phyloP scores from a whole-genome alignment of 1,140 invertebrate species.

The Zaprionus africanus region DNA sequence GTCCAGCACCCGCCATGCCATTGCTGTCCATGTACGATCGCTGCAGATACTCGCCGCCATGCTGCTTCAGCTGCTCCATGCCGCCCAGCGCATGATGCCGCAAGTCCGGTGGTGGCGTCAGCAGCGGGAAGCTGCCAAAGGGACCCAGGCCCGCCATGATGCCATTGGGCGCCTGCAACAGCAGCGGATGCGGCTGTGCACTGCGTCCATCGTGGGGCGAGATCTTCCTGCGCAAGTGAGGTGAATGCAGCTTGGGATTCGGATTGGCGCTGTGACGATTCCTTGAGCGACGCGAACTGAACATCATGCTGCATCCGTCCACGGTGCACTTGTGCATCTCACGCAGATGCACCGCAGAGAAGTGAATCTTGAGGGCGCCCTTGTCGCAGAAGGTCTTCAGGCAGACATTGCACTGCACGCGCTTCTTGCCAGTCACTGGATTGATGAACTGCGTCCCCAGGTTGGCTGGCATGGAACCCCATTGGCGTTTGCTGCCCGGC shows the following conservation, averaged over 20 bases:
- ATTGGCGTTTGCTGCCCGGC: conserved; percentile 93
- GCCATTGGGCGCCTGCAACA: conserved; percentile 90
- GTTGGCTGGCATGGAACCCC: conserved; percentile 94
- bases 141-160: conserved; percentile 88
- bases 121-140: conserved; percentile 90
- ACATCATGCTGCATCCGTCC: conserved; percentile 99
- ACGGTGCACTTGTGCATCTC: conserved; percentile 99
- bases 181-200: conserved; percentile 92
- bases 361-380: conserved; percentile 99
- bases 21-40: conserved; percentile 83
- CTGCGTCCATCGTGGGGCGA: conserved; percentile 96
- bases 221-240: conserved; percentile 95
- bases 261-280: conserved; percentile 99
- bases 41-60: conserved; percentile 84
- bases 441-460: conserved; percentile 96
- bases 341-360: conserved; percentile 98
- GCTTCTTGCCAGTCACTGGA: conserved; percentile 96
- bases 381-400: conserved; percentile 99
- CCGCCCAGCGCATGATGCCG: conserved; percentile 86
- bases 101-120: conserved; percentile 90
- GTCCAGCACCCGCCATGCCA: conserved; percentile 37
- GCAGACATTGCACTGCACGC: conserved; percentile 99
- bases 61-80: conserved; percentile 85
- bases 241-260: conserved; percentile 99
- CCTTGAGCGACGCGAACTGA: conserved; percentile 96